A percentile compares a stretch with the other conserved stretches of the same genome.
These are phyloP conservation scores for Temnothorax curvispinosus DNA, from an alignment of 1,140 invertebrate genomes.

Conservation along the genomic window DNA sequence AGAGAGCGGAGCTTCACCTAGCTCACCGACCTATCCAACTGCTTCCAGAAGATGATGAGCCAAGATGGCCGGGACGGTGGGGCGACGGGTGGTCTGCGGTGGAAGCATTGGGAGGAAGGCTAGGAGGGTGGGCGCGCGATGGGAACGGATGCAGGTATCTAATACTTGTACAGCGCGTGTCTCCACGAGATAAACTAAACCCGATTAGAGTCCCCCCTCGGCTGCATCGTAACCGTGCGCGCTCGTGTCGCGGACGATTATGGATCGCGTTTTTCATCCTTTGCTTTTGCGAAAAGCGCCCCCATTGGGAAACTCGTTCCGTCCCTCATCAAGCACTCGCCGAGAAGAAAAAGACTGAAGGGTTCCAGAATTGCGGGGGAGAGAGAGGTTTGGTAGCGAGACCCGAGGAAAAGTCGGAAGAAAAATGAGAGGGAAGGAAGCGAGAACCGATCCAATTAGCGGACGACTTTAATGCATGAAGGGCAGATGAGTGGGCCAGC, in stretches of 20 bases:
- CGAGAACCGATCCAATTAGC: slow-evolving; percentile 80
- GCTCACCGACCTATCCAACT: slow-evolving; percentile 74
- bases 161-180: slow-evolving; percentile 78
- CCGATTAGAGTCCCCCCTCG: slow-evolving; percentile 69
- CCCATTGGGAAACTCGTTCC: slow-evolving; percentile 20
- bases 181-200: slow-evolving; percentile 80
- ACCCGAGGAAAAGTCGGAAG: slow-evolving; percentile 53
- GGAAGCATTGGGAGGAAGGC: slow-evolving; percentile 44
- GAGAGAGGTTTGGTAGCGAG: slow-evolving; percentile 9
- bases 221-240: not conserved
- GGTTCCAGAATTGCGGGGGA: not conserved
- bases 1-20: slow-evolving; percentile 69
- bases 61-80: slow-evolving; percentile 76
- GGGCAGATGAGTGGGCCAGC: slow-evolving; percentile 71
- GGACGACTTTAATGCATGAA: slow-evolving; percentile 75
- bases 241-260: slow-evolving; percentile 43
- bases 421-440: slow-evolving; percentile 66
- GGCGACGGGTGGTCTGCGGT: slow-evolving; percentile 62
- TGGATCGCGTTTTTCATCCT: slow-evolving; percentile 53
- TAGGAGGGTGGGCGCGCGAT: slow-evolving; percentile 28
- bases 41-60: slow-evolving; percentile 81
- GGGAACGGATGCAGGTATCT: slow-evolving; percentile 66
- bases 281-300: slow-evolving; percentile 20
- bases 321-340: slow-evolving; percentile 25
- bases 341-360: slow-evolving; percentile 40